Base-by-base conservation (phyloP, 2,113 vertebrate species). In the Siniperca knerii region DNA sequence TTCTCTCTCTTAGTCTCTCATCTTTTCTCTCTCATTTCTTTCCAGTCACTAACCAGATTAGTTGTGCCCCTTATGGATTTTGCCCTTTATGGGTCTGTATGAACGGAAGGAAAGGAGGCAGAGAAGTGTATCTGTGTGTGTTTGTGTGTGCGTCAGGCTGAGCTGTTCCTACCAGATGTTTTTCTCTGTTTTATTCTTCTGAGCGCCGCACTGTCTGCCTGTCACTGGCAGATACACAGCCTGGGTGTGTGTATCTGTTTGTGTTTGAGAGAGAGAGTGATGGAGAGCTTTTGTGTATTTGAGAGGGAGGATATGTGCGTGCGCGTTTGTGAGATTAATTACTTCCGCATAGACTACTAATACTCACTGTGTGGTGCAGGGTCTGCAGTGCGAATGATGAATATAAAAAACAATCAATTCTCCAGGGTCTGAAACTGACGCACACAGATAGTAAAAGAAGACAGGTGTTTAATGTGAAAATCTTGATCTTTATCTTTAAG, bases 131-230 rank as follows among this genome's bases (percentile, higher is more conserved):
- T 82, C 33, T 69, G 58, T 79, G 71, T 71, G 37, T 69, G 70
- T 75, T 50, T 79, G 64, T 58, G 74, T 64, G 70, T 86, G 75
- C 83, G 81, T 88, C 86, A 89, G 83, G 40, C 50, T 81, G 80
- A 90, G 74, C 86, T 92, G 93, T 84, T 91, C 79, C 75, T 46
- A 90, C 73, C 92, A 94, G 91, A 93, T 93, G 93, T 91, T 93
- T 90, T 83, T 89, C 84, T 91, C 80, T 89, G 85, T 91, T 94
- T 90, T 86, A 87, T 90, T 87, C 81, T 80, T 86, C 80, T 61
- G 82, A 90, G 92, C 88, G 79, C 85, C 82, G 29, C 83, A 77
- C 83, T 90, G 90, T 93, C 89, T 90, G 91, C 88, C 87, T 91
- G 92, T 94, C 93, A 94, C 68, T 48, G 15, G 66, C 92, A 94